Evolutionary conservation across 2,113 vertebrate genomes (phyloP).

Genomic region (Oryctolagus cuniculus): DNA sequence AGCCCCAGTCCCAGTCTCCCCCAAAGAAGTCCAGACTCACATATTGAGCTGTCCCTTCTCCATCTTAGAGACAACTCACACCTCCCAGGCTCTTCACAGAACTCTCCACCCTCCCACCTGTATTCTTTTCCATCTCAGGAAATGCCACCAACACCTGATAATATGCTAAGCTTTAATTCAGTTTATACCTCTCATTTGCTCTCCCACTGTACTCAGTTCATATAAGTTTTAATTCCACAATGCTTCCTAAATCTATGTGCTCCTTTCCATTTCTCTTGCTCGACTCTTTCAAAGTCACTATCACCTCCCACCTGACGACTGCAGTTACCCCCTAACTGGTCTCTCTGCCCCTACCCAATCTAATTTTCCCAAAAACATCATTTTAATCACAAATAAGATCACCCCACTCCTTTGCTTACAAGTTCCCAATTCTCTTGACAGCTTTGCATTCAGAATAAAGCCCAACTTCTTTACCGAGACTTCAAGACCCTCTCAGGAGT

Average conservation of each 20-base stretch:
- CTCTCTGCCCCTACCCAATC: background rate
- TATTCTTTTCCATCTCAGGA: background rate
- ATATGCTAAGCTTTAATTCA: background rate
- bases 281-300: background rate
- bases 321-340: background rate
- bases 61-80: background rate
- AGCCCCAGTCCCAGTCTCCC: background rate
- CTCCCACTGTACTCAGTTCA: background rate
- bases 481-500: background rate
- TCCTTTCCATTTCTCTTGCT: background rate
- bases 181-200: background rate
- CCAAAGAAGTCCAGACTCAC: background rate
- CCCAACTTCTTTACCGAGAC: background rate
- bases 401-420: background rate
- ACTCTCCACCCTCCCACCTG: background rate
- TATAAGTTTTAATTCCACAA: background rate
- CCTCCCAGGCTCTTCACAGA: background rate
- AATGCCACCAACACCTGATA: background rate
- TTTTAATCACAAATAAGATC: background rate
- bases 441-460: background rate
- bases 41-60: background rate
- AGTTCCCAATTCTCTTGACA: background rate
- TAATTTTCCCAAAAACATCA: background rate
- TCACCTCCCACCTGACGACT: accelerated
- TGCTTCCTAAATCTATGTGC: background rate